Base-by-base conservation (phyloP, 2,888 invertebrate species). In the Netelia fuscicornis region DNA sequence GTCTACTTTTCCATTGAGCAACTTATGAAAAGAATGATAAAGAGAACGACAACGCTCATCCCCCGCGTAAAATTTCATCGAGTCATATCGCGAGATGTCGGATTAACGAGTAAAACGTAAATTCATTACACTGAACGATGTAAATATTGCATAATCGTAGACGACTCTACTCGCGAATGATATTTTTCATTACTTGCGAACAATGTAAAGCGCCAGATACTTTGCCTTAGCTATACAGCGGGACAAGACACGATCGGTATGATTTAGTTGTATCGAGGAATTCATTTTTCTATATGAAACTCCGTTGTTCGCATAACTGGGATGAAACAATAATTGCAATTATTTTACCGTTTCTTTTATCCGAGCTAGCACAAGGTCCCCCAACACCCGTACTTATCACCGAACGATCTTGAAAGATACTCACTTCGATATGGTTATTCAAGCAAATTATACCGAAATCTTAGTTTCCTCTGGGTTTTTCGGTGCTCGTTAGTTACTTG, bases 101-200 rank as follows among this genome's bases (percentile, higher is more conserved):
- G 17, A 79, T 23, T 68, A 72, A 65, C 44, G 58, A 76, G 48
- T 25, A 65, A 78, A 72, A 71, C 20, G 17, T 58, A 67, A 70
- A 71, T 78, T 72, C 74, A 78, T 74, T 85, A 65, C 83, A 86
- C 78, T 81, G 67, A 78, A 86, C 75, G 79, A 84, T 87, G 87
- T 86, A 87, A 84, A 87, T 87, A 86, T 83, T 76, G 77, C 86
- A 62, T 74, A 77, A 70, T 81, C 62, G 81, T 81, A 81, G 72
- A 83, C 74, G 62, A 78, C 23, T 65, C 30, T 67, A 30, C 11
- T 62, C 60, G 80, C 77, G 60, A 30, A 60, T 83, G 37, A 78
- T 81, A 75, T 82, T 82, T 85, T 80, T 62, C 48, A 48, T 72
- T 84, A 80, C 56, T 82, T 75, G 78, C 81, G 77, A 82, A 48